phyloP scores from a whole-genome alignment of 2,797 vertebrate species.

The Odontamblyopus lacepedii region DNA sequence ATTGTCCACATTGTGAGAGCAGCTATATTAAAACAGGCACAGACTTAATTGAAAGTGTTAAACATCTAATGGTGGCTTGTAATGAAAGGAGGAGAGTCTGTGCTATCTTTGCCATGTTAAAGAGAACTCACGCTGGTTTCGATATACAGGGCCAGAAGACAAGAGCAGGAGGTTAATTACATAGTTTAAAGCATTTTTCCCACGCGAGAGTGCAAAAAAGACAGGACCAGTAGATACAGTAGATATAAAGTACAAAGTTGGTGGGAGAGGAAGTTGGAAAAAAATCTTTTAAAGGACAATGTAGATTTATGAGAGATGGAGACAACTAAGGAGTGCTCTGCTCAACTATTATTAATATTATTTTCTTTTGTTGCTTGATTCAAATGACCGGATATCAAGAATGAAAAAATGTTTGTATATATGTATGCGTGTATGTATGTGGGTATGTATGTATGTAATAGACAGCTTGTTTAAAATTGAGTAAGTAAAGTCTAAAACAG shows the following conservation, averaged over 20 bases:
- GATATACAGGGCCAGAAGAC: conserved; percentile 38
- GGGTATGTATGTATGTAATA: too few relatives aligned
- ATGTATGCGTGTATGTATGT: too few relatives aligned
- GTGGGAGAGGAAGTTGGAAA: conserved; percentile 1
- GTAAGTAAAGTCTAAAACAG: too few relatives aligned
- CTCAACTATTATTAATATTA: too few relatives aligned
- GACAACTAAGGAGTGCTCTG: too few relatives aligned
- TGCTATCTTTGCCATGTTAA: conserved; percentile 35
- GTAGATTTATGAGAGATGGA: background rate
- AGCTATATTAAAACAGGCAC: conserved; percentile 50
- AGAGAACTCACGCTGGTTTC: conserved; percentile 36
- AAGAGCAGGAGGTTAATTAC: conserved; percentile 67
- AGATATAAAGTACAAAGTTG: conserved; percentile 24
- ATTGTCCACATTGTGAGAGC: conserved; percentile 66
- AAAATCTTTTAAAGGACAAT: conserved; percentile 25
- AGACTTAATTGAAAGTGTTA: conserved; percentile 65
- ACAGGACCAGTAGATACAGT: conserved; percentile 42
- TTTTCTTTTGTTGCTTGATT: too few relatives aligned
- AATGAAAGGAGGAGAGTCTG: conserved; percentile 44
- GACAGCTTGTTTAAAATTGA: too few relatives aligned
- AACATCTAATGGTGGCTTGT: conserved; percentile 57
- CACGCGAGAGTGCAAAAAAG: conserved; percentile 26
- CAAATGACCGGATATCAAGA: too few relatives aligned
- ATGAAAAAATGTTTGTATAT: too few relatives aligned
- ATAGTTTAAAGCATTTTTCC: conserved; percentile 47